Evolutionary conservation across 2,113 vertebrate genomes (phyloP), one percentile per base, ranked within the genome.

Genomic region (Enhydra lutris): DNA sequence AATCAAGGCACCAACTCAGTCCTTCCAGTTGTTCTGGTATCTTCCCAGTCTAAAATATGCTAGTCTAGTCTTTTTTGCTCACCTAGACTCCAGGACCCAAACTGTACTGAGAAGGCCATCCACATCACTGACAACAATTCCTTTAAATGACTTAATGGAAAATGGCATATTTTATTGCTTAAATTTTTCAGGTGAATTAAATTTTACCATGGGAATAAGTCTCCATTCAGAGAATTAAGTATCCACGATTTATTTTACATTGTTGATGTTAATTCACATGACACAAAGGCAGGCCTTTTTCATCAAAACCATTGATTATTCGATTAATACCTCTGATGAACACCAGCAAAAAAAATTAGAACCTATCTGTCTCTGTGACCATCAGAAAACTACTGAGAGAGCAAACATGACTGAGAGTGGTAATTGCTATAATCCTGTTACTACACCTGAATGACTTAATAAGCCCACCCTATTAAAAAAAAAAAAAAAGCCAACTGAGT

Each of bases 371-470:
- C n/a, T 96, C 7, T 14, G 39, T 78, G 45, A 79, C 57, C 50
- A 86, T 92, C 20, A 74, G 82, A 63, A 65, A 92, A 82, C 11
- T 55, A 67, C 10, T 24, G 78, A 74, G 12, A 73, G 10, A 55
- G 26, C 10, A 69, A 83, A 83, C 45, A 69, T 86, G 79, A 55
- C 52, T 50, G 65, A 93, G 74, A 52, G n/a, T 59, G 4, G 24
- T 92, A 90, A 96, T 96, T 92, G 47, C 39, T 61, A 6, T 89
- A 90, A 97, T 94, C n/a, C n/a, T 86, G 39, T 92, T 95, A 73
- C 23, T 42, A 59, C 31, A 79, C 73, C 23, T 73, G 65, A 3
- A 81, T 86, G 79, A 78, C 15, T 96, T 82, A 52, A 26, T 21
- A 61, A 86, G 86, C 59, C 36, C 36, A 59, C 34, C 73, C 5